Evolutionary conservation across 30 jellyfish, hydroid and myxozoan genomes (phyloP).

Genomic region (Nemopilema nomurai): DNA sequence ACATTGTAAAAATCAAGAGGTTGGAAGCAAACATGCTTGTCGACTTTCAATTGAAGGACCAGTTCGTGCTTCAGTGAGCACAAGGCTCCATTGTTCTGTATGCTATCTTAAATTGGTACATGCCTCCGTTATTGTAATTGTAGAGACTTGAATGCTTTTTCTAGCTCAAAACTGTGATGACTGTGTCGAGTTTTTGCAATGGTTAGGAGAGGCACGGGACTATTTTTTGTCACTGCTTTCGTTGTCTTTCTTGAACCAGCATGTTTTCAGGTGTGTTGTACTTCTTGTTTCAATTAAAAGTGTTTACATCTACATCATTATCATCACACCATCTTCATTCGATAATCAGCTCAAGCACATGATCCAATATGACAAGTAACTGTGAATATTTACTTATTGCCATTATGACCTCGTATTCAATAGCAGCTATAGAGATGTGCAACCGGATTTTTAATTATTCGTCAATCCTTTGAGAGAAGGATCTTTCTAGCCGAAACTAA

Average conservation of each 20-base stretch:
- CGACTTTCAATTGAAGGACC: not conserved
- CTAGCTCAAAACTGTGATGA: not conserved
- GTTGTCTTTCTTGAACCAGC: constrained; percentile 4
- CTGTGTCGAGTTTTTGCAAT: not conserved
- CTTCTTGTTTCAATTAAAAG: not conserved
- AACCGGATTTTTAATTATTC: too few species aligned
- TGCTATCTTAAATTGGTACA: not conserved
- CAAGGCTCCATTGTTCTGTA: not conserved
- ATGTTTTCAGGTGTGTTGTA: constrained; percentile 10
- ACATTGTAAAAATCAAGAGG: not conserved
- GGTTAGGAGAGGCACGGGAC: not conserved
- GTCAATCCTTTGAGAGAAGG: too few species aligned
- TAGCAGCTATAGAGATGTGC: too few species aligned
- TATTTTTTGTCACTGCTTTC: not conserved
- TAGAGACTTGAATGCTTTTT: not conserved
- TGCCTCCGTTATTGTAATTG: not conserved
- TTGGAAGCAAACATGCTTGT: not conserved
- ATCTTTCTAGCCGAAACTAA: too few species aligned
- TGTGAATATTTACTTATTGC: too few species aligned
- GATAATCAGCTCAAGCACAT: too few species aligned
- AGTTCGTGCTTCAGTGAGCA: not conserved
- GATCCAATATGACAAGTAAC: too few species aligned
- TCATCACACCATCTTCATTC: too few species aligned
- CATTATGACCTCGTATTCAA: too few species aligned
- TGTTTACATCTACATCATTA: not conserved